Conservation (phyloP, 2,888 invertebrate species). For the Callimorpha dominula region DNA sequence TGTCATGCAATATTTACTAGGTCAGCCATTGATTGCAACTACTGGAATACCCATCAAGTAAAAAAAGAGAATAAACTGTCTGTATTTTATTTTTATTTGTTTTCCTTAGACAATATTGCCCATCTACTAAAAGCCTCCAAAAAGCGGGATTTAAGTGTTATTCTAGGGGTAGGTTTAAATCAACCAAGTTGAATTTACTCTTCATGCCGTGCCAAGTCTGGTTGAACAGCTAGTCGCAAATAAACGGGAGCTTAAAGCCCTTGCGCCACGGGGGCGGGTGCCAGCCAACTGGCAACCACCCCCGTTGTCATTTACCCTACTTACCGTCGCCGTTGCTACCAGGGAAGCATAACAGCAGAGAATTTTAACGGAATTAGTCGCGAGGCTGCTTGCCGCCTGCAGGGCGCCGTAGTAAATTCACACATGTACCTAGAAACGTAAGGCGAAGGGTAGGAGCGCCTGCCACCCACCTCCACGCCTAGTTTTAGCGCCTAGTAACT, state of each 20-base stretch:
- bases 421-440: slow-evolving; percentile 68
- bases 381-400: slow-evolving; percentile 74
- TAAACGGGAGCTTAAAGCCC: slow-evolving; percentile 59
- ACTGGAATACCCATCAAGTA: neutral
- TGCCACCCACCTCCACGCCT: slow-evolving; percentile 77
- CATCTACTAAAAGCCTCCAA: slow-evolving; percentile 24
- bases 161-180: slow-evolving; percentile 50
- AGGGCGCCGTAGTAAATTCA: slow-evolving; percentile 85
- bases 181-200: slow-evolving; percentile 54
- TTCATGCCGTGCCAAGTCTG: slow-evolving; percentile 62
- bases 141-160: slow-evolving; percentile 40
- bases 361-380: slow-evolving; percentile 87
- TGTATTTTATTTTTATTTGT: neutral
- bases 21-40: slow-evolving; percentile 46
- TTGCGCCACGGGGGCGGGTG: slow-evolving; percentile 60
- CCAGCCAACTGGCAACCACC: slow-evolving; percentile 65
- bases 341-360: slow-evolving; percentile 81
- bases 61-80: neutral
- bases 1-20: slow-evolving; percentile 53
- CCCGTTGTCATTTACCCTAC: slow-evolving; percentile 82
- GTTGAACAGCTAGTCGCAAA: slow-evolving; percentile 60
- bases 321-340: slow-evolving; percentile 73
- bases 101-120: slow-evolving; percentile 6
- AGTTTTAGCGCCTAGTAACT: slow-evolving; percentile 79
- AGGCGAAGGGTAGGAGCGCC: slow-evolving; percentile 56